Evolutionary conservation across 2,888 invertebrate genomes (phyloP).

Genomic region (Hermodice carunculata): DNA sequence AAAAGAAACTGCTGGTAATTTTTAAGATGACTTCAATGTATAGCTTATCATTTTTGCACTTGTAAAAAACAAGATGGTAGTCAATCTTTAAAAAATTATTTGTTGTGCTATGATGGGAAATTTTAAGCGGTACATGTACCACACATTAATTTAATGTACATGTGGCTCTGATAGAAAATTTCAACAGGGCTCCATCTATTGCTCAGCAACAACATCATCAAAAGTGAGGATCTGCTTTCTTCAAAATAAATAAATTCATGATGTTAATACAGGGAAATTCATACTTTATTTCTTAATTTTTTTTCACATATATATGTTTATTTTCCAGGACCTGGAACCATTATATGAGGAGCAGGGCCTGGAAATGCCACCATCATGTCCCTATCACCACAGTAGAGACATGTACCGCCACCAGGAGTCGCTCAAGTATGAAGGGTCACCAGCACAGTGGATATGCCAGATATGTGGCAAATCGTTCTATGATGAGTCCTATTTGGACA

Average conservation of each 20-base stretch:
- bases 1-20: too few relatives aligned
- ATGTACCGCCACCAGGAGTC: constrained; percentile 8
- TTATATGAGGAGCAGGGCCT: background rate
- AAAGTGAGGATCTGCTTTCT: background rate
- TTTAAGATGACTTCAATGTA: too few relatives aligned
- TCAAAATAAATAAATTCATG: too few relatives aligned
- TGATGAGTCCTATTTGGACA: constrained; percentile 58
- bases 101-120: too few relatives aligned
- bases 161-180: background rate
- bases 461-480: constrained; percentile 64
- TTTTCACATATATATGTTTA: background rate
- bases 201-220: background rate
- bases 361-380: constrained; percentile 1
- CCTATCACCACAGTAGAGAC: background rate
- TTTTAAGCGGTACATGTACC: too few relatives aligned
- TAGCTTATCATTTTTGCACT: too few relatives aligned
- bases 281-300: background rate
- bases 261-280: too few relatives aligned
- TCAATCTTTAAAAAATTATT: too few relatives aligned
- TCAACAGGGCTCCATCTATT: background rate
- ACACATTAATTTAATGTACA: background rate
- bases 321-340: background rate
- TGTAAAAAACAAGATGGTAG: too few relatives aligned
- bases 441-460: constrained; percentile 59
- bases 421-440: constrained; percentile 35